Evolutionary conservation across 2,888 invertebrate genomes (phyloP).

Genomic region (Drosophila yooni): DNA sequence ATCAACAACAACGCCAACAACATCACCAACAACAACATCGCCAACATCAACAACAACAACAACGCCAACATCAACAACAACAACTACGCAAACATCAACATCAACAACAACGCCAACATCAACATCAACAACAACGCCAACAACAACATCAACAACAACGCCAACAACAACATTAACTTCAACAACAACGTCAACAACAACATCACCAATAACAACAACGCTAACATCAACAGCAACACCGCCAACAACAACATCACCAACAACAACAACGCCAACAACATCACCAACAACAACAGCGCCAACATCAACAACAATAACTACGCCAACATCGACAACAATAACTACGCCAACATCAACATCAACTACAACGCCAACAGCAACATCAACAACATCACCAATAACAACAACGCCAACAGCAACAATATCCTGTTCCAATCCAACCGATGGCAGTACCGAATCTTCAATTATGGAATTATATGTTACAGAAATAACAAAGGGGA

Average conservation of each 20-base stretch:
- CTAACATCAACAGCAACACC: neutral
- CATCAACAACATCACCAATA: neutral
- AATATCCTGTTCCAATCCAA: no score
- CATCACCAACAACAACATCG: neutral
- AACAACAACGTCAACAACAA: neutral
- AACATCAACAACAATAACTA: no score
- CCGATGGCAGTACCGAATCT: no score
- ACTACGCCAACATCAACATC: neutral
- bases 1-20: neutral
- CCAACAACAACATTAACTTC: no score
- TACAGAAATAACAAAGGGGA: neutral
- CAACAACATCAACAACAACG: neutral
- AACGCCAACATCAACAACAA: neutral
- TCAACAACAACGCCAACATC: no score
- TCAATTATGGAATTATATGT: neutral
- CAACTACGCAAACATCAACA: neutral
- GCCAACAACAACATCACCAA: neutral
- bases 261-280: neutral
- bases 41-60: neutral
- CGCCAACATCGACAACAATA: neutral
- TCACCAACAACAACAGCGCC: no score
- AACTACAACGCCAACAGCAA: neutral
- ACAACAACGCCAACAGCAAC: neutral
- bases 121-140: neutral
- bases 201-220: neutral